These are phyloP conservation scores for Limanda limanda DNA, from an alignment of 2,113 vertebrate species.

Conservation along the genomic window DNA sequence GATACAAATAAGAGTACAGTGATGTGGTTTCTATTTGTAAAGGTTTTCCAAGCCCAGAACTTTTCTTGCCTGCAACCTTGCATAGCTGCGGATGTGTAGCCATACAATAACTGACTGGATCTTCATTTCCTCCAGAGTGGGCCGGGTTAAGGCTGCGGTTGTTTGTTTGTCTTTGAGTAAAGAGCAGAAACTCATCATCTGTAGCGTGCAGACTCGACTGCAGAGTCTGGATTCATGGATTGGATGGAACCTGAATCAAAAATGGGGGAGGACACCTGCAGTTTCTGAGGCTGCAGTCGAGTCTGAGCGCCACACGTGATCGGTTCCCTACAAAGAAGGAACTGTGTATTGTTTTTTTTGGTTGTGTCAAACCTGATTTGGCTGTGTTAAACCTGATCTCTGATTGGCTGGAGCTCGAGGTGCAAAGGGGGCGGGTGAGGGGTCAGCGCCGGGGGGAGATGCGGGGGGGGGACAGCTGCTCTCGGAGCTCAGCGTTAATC, in stretches of 20 bases:
- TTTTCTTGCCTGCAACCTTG: conserved; percentile 49
- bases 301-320: conserved; percentile 38
- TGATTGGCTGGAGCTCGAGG: conserved; percentile 56
- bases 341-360: conserved; percentile 46
- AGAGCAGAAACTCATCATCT: conserved; percentile 10
- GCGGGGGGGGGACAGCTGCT: conserved; percentile 8
- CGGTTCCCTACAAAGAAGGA: neutral
- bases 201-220: conserved; percentile 36
- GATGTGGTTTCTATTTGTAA: conserved; percentile 57
- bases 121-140: neutral
- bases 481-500: conserved; percentile 12
- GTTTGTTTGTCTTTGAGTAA: conserved; percentile 3
- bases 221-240: neutral
- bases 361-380: conserved; percentile 70
- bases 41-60: conserved; percentile 59
- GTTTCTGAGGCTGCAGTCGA: conserved; percentile 12
- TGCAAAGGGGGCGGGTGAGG: conserved; percentile 35
- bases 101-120: conserved; percentile 53
- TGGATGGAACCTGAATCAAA: conserved; percentile 5
- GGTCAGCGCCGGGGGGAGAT: conserved; percentile 7
- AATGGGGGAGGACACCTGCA: conserved; percentile 32
- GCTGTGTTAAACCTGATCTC: conserved; percentile 60
- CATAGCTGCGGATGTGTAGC: conserved; percentile 69
- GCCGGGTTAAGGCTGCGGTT: conserved; percentile 60
- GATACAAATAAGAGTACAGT: conserved; percentile 48